Evolutionary conservation across 2,797 vertebrate genomes (phyloP), one percentile per base, ranked within the genome.

Genomic region (Botia almorhae): DNA sequence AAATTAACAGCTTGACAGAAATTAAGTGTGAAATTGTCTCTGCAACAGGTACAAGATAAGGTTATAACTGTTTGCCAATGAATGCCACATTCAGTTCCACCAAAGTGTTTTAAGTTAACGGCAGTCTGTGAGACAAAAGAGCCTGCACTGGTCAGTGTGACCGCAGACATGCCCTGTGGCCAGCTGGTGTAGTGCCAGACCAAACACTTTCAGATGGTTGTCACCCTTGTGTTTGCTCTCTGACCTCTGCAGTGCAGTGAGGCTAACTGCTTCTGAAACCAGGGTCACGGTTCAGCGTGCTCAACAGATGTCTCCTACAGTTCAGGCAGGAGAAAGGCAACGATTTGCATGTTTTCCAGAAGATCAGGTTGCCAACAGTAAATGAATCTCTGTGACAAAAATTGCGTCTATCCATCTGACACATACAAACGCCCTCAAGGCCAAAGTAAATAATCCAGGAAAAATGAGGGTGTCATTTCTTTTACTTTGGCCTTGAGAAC

Each of bases 1-100:
- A 84, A 82, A 81, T 83, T 80, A 80, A 76, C 82, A 80, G 74
- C 81, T 84, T 84, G 80, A 84, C 74, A 81, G 71, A 70, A 86
- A 82, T 84, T 86, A 81, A 84, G 78, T 84, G 83, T 83, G 77
- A 86, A 84, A 86, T 82, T 84, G 74, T 71, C 77, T 76, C 71
- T 56, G 83, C 75, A 72, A 64, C 19, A 81, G 81, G 70, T 75
- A 82, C 74, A 82, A 67, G 82, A 80, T 72, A 86, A 84, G 77
- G 80, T 75, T 80, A 81, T 81, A 82, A 84, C 65, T 78, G 70
- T 75, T 82, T 68, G 53, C 61, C 72, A 78, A 72, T 68, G 61
- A 78, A 82, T 58, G 36, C 50, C 61, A 50, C 60, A 56, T 13
- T 58, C 39, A 60, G 61, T 68, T 7, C 8, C 13, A 26, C 53